Base-by-base conservation (phyloP, 2,113 vertebrate genomes). In the Oryzias javanicus region DNA sequence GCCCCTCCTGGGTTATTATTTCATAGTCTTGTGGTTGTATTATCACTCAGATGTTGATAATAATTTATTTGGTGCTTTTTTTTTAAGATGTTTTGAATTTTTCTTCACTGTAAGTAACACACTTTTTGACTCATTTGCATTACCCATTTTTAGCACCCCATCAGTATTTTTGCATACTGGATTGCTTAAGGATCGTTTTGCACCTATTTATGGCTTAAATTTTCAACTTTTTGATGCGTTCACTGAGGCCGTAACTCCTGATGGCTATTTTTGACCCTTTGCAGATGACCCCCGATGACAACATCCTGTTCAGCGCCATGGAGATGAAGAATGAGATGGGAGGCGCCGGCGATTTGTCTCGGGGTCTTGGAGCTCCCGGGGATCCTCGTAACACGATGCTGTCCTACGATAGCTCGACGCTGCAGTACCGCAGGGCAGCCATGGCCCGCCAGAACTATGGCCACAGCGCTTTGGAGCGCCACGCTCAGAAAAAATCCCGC, bases 261-360 rank as follows among this genome's bases (percentile, higher is more conserved):
- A 84, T 82, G 77, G 74, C 74, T 80, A 50, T 86, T 51, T 74
- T 76, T 81, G 60, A 60, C 49, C 76, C 75, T 82, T 76, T 67
- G 73, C 88, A 99, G 97, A 98, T 98, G 96, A 96, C 96, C 59
- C 93, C 97, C 0, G 96, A 99, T 0, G 97, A 98, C 90, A 98
- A 98, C 64, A 98, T 99, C 85, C 91, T 98, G 69, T 92, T 99
- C 89, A 97, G 94, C 89, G 95, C 94, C 1, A 92, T 99, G 20
- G 97, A 99, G 89, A 98, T 99, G 79, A 98, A 99, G 89, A 99
- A 99, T 0, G 97, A 99, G 88, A 97, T 98, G 95, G 95, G 94
- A 18, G 95, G 94, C 19, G 92, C 96, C 1, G 95, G 94, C 0
- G 97, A 99, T 89, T 93, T 96, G 29, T 95, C 96, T 67, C 93